A percentile compares a stretch with the other conserved stretches of the same genome.
Conservation (phyloP, 2,888 invertebrate species). For the Melanotus villosus region DNA sequence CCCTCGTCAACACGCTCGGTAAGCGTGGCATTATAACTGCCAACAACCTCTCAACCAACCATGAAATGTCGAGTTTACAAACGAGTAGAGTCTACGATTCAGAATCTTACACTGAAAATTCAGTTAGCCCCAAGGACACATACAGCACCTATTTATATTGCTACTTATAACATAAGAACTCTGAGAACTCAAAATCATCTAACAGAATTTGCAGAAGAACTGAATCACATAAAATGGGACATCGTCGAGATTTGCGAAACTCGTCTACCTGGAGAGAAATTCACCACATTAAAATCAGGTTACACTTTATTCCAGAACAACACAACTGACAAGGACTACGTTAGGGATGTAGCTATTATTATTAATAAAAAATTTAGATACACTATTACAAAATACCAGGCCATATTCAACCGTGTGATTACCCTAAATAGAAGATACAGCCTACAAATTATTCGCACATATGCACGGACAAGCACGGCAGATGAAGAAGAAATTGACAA, state of each 20-base stretch:
- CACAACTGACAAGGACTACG: background rate
- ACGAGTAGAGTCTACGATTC: too few relatives aligned
- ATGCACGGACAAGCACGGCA: conserved; percentile 22
- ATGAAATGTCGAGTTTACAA: too few relatives aligned
- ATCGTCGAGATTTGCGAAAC: background rate
- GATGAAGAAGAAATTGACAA: conserved; percentile 3
- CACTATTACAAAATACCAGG: conserved; percentile 2
- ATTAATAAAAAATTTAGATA: background rate
- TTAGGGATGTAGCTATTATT: background rate
- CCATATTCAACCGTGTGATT: background rate
- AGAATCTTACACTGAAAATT: too few relatives aligned
- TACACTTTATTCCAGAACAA: background rate
- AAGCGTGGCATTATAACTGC: too few relatives aligned
- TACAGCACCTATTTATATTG: background rate
- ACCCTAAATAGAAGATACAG: background rate
- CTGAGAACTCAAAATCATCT: background rate
- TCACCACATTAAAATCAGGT: background rate
- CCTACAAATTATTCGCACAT: conserved; percentile 16
- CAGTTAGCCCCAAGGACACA: too few relatives aligned
- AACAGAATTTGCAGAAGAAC: background rate
- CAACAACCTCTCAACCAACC: too few relatives aligned
- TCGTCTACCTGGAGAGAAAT: conserved; percentile 2
- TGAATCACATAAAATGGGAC: background rate
- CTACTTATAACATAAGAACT: background rate
- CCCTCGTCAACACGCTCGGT: too few relatives aligned